Conservation (phyloP, 2,797 vertebrate genomes). For the Chaetodon trifasciatus region DNA sequence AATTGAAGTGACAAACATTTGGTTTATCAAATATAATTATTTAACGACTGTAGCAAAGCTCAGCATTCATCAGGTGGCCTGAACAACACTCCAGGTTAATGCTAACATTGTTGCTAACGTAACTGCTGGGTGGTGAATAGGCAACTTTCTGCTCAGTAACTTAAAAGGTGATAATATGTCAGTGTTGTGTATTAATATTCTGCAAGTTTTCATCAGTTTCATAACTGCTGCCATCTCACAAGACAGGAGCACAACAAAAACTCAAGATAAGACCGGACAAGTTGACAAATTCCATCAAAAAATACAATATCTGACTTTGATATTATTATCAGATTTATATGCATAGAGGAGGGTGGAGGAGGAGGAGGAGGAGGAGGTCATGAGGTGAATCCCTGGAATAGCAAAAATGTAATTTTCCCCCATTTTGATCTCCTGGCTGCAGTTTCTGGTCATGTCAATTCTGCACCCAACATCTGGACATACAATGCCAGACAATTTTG, state of each 20-base stretch:
- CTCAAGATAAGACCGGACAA: not conserved
- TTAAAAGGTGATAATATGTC: no score
- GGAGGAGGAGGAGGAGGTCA: conserved; percentile 15
- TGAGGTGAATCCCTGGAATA: conserved; percentile 36
- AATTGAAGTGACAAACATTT: no score
- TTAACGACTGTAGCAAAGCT: no score
- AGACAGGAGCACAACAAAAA: not conserved
- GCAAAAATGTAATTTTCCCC: conserved; percentile 23
- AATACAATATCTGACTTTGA: not conserved
- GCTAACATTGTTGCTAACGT: no score
- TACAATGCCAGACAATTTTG: not conserved
- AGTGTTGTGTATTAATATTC: no score
- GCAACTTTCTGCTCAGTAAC: no score
- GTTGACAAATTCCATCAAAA: not conserved
- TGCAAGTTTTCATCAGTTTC: no score
- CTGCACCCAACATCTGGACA: conserved; percentile 36
- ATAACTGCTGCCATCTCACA: no score
- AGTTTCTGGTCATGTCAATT: conserved; percentile 8
- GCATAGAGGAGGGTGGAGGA: not conserved
- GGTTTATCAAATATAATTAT: no score
- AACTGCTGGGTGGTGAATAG: no score
- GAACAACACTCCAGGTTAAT: no score
- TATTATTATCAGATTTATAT: conserved; percentile 17
- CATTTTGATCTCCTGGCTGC: conserved; percentile 26
- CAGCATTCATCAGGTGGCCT: no score